These are phyloP conservation scores for Chaetops frenatus DNA, from an alignment of 2,113 vertebrate genomes.

Conservation along the genomic window DNA sequence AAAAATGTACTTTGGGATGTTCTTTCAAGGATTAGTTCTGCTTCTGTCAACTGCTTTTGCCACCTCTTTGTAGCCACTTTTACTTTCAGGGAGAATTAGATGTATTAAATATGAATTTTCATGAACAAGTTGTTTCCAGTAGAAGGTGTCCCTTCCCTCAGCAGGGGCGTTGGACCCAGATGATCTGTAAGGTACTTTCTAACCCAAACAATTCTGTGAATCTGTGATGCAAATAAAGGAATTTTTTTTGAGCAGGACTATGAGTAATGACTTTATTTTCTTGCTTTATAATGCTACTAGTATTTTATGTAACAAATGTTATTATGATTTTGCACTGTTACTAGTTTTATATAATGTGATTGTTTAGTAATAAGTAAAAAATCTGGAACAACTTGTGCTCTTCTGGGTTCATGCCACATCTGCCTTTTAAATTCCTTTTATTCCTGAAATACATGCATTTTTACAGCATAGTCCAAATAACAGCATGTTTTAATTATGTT, in stretches of 20 bases:
- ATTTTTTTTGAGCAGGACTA: neutral
- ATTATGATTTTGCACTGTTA: constrained; percentile 4
- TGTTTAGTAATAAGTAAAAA: constrained; percentile 23
- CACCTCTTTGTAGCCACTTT: neutral
- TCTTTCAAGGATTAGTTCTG: neutral
- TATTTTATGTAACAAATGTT: neutral
- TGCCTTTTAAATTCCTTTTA: constrained; percentile 45
- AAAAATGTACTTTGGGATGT: neutral
- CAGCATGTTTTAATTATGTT: constrained; percentile 36
- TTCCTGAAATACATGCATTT: constrained; percentile 12
- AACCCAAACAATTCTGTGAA: neutral
- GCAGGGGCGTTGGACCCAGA: neutral
- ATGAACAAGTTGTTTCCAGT: neutral
- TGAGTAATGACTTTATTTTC: constrained; percentile 4
- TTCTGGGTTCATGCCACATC: constrained; percentile 4
- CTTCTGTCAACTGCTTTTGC: neutral
- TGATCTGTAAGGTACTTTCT: neutral
- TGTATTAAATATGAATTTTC: neutral
- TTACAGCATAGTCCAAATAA: constrained; percentile 26
- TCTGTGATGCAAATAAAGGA: neutral
- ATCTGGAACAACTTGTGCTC: constrained; percentile 19
- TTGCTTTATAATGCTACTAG: neutral
- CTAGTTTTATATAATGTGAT: constrained; percentile 2
- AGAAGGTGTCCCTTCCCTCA: neutral
- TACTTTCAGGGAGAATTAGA: neutral